Conservation (phyloP, 2,113 vertebrate genomes). For the Arothron firmamentum region DNA sequence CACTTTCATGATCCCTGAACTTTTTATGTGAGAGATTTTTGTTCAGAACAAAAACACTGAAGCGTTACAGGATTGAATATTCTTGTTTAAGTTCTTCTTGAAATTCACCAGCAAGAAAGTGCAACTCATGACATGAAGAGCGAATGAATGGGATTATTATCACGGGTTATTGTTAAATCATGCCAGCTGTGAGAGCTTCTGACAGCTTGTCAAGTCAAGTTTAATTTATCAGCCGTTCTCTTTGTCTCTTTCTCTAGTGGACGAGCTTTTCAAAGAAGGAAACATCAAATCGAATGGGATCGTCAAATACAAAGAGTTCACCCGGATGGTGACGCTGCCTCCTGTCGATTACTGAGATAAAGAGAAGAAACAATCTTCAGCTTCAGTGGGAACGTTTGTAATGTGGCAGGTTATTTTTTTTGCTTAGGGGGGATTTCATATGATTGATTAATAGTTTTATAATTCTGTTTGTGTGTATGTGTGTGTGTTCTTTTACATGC, state of each 20-base stretch:
- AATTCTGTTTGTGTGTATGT: no score
- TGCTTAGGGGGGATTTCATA: background rate
- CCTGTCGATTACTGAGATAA: slow-evolving; percentile 74
- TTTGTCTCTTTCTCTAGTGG: slow-evolving; percentile 73
- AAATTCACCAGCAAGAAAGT: no score
- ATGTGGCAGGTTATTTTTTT: background rate
- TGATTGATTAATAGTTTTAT: no score
- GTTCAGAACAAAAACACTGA: no score
- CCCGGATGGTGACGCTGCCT: slow-evolving; percentile 78
- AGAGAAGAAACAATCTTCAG: background rate
- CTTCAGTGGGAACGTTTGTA: background rate
- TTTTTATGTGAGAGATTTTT: no score
- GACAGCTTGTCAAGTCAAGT: background rate
- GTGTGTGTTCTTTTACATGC: no score
- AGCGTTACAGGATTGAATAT: no score
- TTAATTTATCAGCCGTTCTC: slow-evolving; percentile 2
- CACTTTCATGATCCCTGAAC: no score
- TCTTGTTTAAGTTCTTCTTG: no score
- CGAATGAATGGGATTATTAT: no score
- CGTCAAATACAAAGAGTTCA: slow-evolving; percentile 85
- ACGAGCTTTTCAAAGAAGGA: slow-evolving; percentile 86
- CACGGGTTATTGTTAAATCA: no score
- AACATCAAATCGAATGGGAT: slow-evolving; percentile 75
- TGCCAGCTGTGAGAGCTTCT: background rate
- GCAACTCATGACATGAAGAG: no score